A percentile compares a stretch with the other conserved stretches of the same genome.
Evolutionary conservation across 2,113 vertebrate genomes (phyloP).

Genomic region (Meles meles): DNA sequence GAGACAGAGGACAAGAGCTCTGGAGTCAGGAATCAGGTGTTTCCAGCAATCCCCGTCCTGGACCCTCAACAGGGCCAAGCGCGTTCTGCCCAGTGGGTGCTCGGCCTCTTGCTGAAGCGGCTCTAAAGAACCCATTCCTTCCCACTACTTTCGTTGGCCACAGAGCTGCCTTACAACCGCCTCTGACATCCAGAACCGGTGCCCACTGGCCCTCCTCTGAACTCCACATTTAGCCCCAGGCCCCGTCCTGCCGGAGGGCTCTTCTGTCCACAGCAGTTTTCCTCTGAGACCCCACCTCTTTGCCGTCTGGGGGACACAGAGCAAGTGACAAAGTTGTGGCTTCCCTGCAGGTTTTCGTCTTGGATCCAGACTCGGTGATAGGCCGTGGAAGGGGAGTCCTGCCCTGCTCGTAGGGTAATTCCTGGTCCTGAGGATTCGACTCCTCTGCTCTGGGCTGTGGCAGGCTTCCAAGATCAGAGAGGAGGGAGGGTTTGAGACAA

Average conservation of each 20-base stretch:
- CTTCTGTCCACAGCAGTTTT: fast-evolving
- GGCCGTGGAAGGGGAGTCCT: fast-evolving
- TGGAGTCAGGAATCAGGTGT: fast-evolving
- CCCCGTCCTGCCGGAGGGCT: fast-evolving
- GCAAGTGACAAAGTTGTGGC: neutral
- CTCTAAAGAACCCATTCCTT: fast-evolving
- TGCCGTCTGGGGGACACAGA: neutral
- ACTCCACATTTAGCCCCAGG: neutral
- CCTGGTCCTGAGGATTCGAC: neutral
- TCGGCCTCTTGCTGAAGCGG: no score
- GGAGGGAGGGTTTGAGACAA: neutral
- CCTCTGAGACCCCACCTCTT: neutral
- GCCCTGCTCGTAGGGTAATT: neutral
- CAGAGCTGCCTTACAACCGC: neutral
- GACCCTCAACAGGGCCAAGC: neutral
- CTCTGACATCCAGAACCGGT: neutral
- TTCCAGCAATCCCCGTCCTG: neutral
- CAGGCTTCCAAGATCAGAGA: neutral
- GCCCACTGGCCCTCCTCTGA: neutral
- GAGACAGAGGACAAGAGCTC: neutral
- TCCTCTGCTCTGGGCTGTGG: neutral
- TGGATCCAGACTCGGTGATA: neutral
- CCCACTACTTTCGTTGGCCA: fast-evolving
- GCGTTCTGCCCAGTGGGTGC: fast-evolving
- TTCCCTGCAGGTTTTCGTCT: neutral